phyloP scores from a whole-genome alignment of 2,797 vertebrate genomes.

The Etheostoma perlongum region DNA sequence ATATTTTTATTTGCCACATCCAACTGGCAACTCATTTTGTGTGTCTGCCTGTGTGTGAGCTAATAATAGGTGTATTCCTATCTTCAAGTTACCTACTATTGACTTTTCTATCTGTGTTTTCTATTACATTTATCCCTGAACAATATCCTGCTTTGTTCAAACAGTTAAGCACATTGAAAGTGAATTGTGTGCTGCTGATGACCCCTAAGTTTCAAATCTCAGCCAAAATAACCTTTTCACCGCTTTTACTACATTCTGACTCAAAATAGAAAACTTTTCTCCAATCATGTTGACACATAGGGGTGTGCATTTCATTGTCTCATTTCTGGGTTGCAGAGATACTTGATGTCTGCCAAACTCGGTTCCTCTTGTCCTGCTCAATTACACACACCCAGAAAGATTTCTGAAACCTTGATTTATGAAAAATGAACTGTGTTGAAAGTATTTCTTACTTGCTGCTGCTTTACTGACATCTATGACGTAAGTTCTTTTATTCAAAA shows the following conservation, averaged over 20 bases:
- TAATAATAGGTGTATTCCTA: not conserved
- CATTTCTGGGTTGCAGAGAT: constrained; percentile 54
- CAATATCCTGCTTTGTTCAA: not conserved
- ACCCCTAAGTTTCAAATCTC: constrained; percentile 66
- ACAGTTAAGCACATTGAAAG: not conserved
- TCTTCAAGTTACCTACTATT: not conserved
- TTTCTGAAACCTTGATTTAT: constrained; percentile 48
- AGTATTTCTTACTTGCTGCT: constrained; percentile 27
- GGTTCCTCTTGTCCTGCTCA: constrained; percentile 66
- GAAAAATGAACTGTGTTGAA: constrained; percentile 53
- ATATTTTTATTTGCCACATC: not conserved
- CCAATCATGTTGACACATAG: constrained; percentile 53
- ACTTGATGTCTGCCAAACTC: constrained; percentile 62
- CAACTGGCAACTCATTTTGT: not conserved
- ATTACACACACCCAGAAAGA: constrained; percentile 61
- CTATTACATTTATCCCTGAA: not conserved
- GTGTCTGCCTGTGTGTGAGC: not conserved
- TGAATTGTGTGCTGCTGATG: constrained; percentile 7
- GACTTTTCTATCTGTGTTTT: not conserved
- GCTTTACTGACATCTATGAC: constrained; percentile 29
- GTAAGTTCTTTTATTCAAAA: constrained; percentile 14
- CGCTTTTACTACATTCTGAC: constrained; percentile 53
- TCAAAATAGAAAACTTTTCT: constrained; percentile 64
- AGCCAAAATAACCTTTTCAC: constrained; percentile 56
- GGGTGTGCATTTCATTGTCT: constrained; percentile 60